Evolutionary conservation across 2,888 invertebrate species (phyloP).

Genomic region (Drosophila longiperda): DNA sequence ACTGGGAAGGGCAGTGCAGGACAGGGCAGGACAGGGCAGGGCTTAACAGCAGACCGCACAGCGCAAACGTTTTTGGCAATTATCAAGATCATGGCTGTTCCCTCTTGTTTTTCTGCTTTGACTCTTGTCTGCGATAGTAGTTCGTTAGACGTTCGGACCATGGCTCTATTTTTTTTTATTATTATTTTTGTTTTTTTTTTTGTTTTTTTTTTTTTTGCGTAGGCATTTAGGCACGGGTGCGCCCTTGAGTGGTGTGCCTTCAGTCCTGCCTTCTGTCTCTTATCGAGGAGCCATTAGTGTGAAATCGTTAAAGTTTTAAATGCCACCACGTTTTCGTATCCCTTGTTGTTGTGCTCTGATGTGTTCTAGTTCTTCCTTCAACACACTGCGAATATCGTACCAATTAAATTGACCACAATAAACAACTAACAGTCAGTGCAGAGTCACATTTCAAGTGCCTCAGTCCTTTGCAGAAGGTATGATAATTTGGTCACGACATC

Average conservation of each 20-base stretch:
- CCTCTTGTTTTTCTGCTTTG: conserved; percentile 47
- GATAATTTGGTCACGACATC: conserved; percentile 6
- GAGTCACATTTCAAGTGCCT: conserved; percentile 55
- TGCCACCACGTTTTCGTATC: conserved; percentile 72
- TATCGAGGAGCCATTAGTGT: conserved; percentile 76
- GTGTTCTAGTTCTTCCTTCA: conserved; percentile 47
- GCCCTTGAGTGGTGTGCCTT: conserved; percentile 40
- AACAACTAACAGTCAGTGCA: conserved; percentile 34
- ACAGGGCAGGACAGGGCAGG: conserved; percentile 11
- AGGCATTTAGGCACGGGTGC: conserved; percentile 43
- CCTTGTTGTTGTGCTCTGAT: background rate
- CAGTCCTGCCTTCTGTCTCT: conserved; percentile 18
- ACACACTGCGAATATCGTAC: conserved; percentile 61
- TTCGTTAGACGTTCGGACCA: conserved; percentile 67
- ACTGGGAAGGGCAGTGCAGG: background rate
- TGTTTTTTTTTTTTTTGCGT: conserved; percentile 53
- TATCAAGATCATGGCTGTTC: conserved; percentile 71
- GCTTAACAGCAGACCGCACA: conserved; percentile 53
- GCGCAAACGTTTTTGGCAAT: conserved; percentile 74
- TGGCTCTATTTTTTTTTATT: conserved; percentile 8
- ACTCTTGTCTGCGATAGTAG: conserved; percentile 63
- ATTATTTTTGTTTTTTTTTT: background rate
- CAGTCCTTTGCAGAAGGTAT: conserved; percentile 4
- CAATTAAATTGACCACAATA: conserved; percentile 69
- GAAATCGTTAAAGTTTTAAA: conserved; percentile 78